Evolutionary conservation across 2,797 vertebrate species (phyloP).

Genomic region (Trachurus trachurus): DNA sequence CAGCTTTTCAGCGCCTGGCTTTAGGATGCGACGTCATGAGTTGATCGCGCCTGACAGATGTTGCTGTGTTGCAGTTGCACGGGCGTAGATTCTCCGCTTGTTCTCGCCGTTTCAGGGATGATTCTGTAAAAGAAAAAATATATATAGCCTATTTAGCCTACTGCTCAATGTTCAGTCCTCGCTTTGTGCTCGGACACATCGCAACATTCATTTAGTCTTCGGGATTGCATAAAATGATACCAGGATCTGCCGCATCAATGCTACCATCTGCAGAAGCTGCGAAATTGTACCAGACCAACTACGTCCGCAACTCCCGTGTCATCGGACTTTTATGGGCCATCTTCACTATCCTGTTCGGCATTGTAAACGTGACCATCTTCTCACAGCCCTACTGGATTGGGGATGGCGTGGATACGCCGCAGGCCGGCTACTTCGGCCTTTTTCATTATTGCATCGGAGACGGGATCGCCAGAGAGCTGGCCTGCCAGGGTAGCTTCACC

Average conservation of each 20-base stretch:
- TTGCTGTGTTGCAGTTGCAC: conserved; percentile 61
- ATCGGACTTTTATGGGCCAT: conserved; percentile 98
- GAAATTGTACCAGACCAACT: conserved; percentile 96
- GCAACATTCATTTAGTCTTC: conserved; percentile 46
- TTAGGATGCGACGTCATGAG: conserved; percentile 76
- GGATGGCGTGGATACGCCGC: conserved; percentile 95
- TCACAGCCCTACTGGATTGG: conserved; percentile 98
- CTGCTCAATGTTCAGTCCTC: conserved; percentile 48
- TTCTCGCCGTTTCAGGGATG: conserved; percentile 9
- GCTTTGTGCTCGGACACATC: conserved; percentile 45
- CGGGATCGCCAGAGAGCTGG: conserved; percentile 91
- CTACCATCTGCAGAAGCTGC: conserved; percentile 96
- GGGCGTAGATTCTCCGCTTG: conserved; percentile 29
- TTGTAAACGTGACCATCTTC: conserved; percentile 96
- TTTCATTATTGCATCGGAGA: conserved; percentile 96
- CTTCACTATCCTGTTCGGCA: conserved; percentile 97
- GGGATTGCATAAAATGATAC: conserved; percentile 81
- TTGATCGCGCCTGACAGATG: conserved; percentile 76
- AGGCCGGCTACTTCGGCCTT: conserved; percentile 97
- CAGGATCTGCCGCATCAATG: conserved; percentile 90
- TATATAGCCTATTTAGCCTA: too few species aligned
- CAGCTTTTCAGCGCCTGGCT: conserved; percentile 38
- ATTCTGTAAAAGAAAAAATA: conserved; percentile 7
- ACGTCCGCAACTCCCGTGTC: conserved; percentile 95
- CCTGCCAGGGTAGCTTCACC: conserved; percentile 95